These are phyloP conservation scores for Drosophila ohnishii DNA, from an alignment of 1,140 invertebrate genomes.

Conservation along the genomic window DNA sequence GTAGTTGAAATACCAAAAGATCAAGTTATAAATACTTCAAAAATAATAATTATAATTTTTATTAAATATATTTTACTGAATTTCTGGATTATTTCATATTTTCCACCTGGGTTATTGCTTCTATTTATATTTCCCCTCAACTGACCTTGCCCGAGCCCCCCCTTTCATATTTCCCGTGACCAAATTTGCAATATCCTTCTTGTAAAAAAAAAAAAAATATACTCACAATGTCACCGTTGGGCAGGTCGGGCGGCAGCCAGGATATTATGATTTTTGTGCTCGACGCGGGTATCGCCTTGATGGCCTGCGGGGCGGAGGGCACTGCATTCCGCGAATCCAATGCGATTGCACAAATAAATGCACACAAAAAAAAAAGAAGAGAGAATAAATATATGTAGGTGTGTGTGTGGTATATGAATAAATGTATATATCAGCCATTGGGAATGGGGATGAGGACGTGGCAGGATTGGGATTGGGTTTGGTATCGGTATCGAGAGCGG, in stretches of 20 bases:
- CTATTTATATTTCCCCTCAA: background rate
- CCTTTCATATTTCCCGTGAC: background rate
- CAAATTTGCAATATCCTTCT: slow-evolving; percentile 16
- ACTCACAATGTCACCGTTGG: slow-evolving; percentile 89
- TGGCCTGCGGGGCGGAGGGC: slow-evolving; percentile 92
- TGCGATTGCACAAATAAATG: slow-evolving; percentile 46
- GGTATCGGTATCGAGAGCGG: slow-evolving; percentile 2
- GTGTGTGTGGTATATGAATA: slow-evolving; percentile 48
- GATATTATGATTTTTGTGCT: slow-evolving; percentile 93
- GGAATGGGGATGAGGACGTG: background rate
- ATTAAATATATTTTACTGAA: background rate
- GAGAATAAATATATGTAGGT: slow-evolving; percentile 37
- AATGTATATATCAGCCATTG: slow-evolving; percentile 52
- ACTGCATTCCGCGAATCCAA: slow-evolving; percentile 84
- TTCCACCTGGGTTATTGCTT: background rate
- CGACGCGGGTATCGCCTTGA: slow-evolving; percentile 94
- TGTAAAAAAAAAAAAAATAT: background rate
- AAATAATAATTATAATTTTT: too few relatives aligned
- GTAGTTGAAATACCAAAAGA: background rate
- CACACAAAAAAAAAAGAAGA: background rate
- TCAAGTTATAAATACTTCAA: background rate
- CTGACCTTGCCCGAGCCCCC: slow-evolving; percentile 9
- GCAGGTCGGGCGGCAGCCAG: slow-evolving; percentile 90
- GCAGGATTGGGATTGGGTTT: background rate
- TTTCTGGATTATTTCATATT: background rate